Conservation (phyloP, 35 echinoderm and acorn worm genomes). For the Eucidaris tribuloides region DNA sequence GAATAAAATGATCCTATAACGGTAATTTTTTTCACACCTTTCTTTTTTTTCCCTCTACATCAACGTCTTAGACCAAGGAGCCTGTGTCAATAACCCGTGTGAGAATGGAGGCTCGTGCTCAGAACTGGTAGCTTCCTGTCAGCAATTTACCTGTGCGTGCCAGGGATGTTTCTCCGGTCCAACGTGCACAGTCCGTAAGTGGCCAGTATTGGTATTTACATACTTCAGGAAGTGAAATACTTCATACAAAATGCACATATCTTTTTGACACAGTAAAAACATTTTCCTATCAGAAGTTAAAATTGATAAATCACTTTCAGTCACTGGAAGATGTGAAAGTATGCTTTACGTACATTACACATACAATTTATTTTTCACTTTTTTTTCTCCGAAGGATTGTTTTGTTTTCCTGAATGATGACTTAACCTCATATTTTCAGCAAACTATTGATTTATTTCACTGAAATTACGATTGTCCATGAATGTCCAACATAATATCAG, state of each 20-base stretch:
- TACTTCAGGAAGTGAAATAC: neutral
- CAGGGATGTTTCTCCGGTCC: constrained; percentile 69
- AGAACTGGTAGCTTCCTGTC: neutral
- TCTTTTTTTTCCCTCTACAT: neutral
- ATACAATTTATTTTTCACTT: constrained; percentile 21
- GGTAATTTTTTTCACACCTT: neutral
- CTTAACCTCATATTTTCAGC: no score
- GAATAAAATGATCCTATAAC: neutral
- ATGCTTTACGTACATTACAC: neutral
- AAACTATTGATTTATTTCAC: no score
- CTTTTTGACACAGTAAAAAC: no score
- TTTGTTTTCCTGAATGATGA: constrained; percentile 22
- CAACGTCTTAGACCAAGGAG: constrained; percentile 42
- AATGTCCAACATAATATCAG: no score
- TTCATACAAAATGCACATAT: no score
- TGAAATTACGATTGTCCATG: no score
- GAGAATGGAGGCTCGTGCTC: constrained; percentile 59
- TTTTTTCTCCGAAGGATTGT: constrained; percentile 65
- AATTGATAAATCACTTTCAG: neutral
- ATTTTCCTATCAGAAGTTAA: neutral
- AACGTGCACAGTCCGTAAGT: constrained; percentile 72
- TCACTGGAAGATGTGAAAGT: neutral
- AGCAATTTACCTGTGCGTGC: constrained; percentile 57
- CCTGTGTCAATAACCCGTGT: constrained; percentile 60
- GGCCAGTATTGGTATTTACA: neutral